Evolutionary conservation across 2,888 invertebrate genomes (phyloP).

Genomic region (Uropetala carovei): DNA sequence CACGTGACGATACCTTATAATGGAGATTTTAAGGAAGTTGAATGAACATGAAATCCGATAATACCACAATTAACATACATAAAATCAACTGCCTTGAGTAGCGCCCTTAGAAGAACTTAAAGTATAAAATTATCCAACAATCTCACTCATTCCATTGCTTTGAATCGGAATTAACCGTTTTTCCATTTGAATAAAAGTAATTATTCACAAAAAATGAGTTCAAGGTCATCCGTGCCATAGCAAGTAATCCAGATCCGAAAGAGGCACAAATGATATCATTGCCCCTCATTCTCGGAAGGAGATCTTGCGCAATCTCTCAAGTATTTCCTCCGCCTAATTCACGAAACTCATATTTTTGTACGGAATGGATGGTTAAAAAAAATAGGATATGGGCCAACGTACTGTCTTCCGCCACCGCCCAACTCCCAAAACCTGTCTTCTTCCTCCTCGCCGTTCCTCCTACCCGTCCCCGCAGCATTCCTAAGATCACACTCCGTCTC

Average conservation of each 20-base stretch:
- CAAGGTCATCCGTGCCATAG: not conserved
- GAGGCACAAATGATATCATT: not conserved
- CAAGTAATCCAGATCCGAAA: not conserved
- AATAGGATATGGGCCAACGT: conserved; percentile 46
- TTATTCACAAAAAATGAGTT: not conserved
- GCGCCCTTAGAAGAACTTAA: not conserved
- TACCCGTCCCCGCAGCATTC: conserved; percentile 6
- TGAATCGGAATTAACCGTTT: not conserved
- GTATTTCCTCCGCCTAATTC: not conserved
- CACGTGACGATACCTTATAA: not conserved
- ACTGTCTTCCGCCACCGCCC: conserved; percentile 19
- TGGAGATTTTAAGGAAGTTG: not conserved
- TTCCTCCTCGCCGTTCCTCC: not conserved
- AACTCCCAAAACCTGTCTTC: conserved; percentile 53
- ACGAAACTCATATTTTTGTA: not conserved
- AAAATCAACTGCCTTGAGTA: not conserved
- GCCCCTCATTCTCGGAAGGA: conserved; percentile 6
- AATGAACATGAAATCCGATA: no score
- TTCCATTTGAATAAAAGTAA: not conserved
- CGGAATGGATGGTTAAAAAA: not conserved
- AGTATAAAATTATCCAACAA: not conserved
- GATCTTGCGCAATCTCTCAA: not conserved
- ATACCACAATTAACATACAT: no score
- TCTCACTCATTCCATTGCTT: not conserved
- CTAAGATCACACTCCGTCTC: not conserved